A percentile compares a stretch with the other conserved stretches of the same genome.
Conservation (phyloP, 2,888 invertebrate genomes). For the Plagodis dolabraria region DNA sequence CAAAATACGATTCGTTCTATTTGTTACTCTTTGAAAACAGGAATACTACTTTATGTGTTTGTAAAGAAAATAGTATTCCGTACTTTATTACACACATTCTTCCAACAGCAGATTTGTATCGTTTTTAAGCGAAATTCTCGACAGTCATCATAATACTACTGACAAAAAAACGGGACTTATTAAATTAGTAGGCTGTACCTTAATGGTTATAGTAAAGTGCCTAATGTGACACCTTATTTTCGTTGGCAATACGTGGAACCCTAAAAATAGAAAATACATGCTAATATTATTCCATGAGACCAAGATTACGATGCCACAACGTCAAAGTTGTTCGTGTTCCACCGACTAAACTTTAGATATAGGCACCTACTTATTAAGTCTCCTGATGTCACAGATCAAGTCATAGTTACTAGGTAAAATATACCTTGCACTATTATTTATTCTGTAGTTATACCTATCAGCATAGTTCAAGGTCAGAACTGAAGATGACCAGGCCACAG, state of each 20-base stretch:
- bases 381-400: too few relatives aligned
- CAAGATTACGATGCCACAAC: conserved; percentile 22
- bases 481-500: conserved; percentile 13
- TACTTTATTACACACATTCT: too few relatives aligned
- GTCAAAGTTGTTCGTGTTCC: conserved; percentile 14
- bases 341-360: conserved; percentile 5
- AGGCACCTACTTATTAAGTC: neutral
- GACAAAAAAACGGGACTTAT: too few relatives aligned
- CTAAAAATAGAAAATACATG: conserved; percentile 47
- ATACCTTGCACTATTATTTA: neutral
- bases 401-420: neutral
- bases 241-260: conserved; percentile 7
- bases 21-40: too few relatives aligned
- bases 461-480: conserved; percentile 24
- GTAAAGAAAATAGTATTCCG: too few relatives aligned
- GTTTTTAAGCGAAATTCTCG: too few relatives aligned
- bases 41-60: too few relatives aligned
- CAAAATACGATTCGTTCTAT: too few relatives aligned
- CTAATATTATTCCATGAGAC: conserved; percentile 58
- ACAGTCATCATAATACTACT: too few relatives aligned
- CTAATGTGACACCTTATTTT: neutral
- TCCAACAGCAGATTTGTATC: too few relatives aligned
- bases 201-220: neutral
- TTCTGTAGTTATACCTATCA: neutral
- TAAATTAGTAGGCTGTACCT: too few relatives aligned